A percentile compares a stretch with the other conserved stretches of the same genome.
Conservation (phyloP, 35 echinoderm and acorn worm species). For the Patiria miniata region DNA sequence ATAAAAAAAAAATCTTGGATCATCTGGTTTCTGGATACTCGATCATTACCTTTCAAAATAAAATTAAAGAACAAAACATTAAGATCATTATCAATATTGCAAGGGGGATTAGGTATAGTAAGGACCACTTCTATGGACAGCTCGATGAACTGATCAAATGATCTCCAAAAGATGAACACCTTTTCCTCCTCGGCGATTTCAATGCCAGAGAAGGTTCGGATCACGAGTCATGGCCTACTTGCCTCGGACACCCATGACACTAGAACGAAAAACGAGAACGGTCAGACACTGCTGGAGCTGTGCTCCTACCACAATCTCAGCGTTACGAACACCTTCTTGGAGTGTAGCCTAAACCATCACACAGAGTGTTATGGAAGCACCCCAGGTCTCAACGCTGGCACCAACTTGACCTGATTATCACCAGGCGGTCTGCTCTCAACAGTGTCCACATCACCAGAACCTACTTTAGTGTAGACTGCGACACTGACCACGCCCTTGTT, state of each 20-base stretch:
- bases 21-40: no score
- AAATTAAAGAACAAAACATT: no score
- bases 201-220: conserved; percentile 52
- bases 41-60: no score
- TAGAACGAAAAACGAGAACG: conserved; percentile 39
- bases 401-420: conserved; percentile 48
- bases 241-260: conserved; percentile 9
- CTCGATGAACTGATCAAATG: conserved; percentile 25
- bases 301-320: conserved; percentile 43
- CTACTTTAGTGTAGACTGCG: conserved; percentile 66
- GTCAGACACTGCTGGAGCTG: conserved; percentile 37
- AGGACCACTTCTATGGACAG: conserved; percentile 37
- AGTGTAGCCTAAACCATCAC: background rate
- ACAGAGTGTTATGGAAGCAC: conserved; percentile 55
- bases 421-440: background rate
- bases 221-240: conserved; percentile 21
- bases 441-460: conserved; percentile 44
- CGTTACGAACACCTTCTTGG: conserved; percentile 38
- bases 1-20: no score
- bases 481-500: conserved; percentile 61
- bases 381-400: conserved; percentile 44
- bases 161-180: conserved; percentile 9
- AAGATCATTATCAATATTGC: no score
- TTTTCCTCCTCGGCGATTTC: conserved; percentile 17
- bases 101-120: no score